Evolutionary conservation across 1,140 invertebrate genomes (phyloP), one percentile per base, ranked within the genome.

Genomic region (Homarus americanus): DNA sequence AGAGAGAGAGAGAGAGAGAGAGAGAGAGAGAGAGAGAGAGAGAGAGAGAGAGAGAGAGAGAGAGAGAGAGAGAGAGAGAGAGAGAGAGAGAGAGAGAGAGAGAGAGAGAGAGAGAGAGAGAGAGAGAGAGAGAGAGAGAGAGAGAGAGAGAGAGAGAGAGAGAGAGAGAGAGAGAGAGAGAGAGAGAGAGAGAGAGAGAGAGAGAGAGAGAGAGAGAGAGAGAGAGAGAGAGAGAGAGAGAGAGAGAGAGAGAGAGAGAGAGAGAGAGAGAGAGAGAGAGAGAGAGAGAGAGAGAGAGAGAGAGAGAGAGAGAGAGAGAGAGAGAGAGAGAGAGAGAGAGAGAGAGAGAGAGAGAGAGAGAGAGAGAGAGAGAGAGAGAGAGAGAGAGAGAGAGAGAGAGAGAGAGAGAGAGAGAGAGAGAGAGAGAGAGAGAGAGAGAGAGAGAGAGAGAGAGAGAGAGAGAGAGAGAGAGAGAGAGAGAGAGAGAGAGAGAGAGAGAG

Each of bases 1-100:
- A 82, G 24, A 58, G 34, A 82, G 2, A 17, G 79, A 58, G 28
- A 34, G 49, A 82, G 79, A 58, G 44, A 82, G 32, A 58, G 49
- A 82, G 79, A n/a, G 44, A 58, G 24, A 82, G 44, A 58, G 28
- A 82, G 79, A 63, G 79, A 82, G 79, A 82, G 41, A 76, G 75
- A 76, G 75, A 82, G 4, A 82, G 49, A 82, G 24, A 58, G 34
- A 82, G 2, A 17, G 79, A 58, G 28, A 34, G 49, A 82, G 79
- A 58, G 44, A 82, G 32, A 58, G 49, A 82, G 79, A 49, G 44
- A 49, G 44, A 49, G 44, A 49, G 44, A 49, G 44, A 49, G 44
- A 49, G 44, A 49, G 44, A 49, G 44, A 49, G 44, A 49, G 44
- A 49, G 44, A 49, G 44, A 49, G 44, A 49, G 44, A 49, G 44